Conservation (phyloP, 2,888 invertebrate species). For the Drosophila emarginata region DNA sequence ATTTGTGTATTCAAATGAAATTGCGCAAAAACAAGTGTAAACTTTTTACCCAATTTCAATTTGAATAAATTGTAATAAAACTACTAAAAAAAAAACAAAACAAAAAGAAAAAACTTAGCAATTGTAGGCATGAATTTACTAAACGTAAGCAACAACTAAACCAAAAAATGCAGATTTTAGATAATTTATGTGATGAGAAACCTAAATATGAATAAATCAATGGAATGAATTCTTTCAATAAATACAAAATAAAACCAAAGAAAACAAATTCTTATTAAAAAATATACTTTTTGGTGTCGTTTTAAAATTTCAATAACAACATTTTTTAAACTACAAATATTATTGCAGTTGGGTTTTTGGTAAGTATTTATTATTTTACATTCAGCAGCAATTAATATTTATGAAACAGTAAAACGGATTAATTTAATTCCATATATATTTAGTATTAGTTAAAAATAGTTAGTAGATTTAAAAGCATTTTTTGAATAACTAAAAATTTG, state of each 20-base stretch:
- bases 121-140: constrained; percentile 67
- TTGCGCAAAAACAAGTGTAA: background rate
- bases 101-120: constrained; percentile 32
- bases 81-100: constrained; percentile 18
- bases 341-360: too few species aligned
- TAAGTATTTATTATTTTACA: too few species aligned
- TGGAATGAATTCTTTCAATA: constrained; percentile 55
- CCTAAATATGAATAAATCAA: constrained; percentile 43
- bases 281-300: too few species aligned
- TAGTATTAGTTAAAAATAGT: too few species aligned
- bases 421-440: too few species aligned
- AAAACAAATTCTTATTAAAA: constrained; percentile 7
- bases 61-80: constrained; percentile 50
- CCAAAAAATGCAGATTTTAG: constrained; percentile 57
- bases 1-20: constrained; percentile 2
- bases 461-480: too few species aligned
- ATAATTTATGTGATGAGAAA: constrained; percentile 65
- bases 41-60: constrained; percentile 5
- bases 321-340: too few species aligned
- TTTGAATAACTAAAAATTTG: too few species aligned
- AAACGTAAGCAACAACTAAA: constrained; percentile 45
- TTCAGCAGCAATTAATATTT: too few species aligned
- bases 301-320: too few species aligned
- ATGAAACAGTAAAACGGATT: too few species aligned
- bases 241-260: constrained; percentile 28